A percentile compares a stretch with the other conserved stretches of the same genome.
These are phyloP conservation scores for Xestia rhomboidea DNA, from an alignment of 2,888 invertebrate genomes.

Conservation along the genomic window DNA sequence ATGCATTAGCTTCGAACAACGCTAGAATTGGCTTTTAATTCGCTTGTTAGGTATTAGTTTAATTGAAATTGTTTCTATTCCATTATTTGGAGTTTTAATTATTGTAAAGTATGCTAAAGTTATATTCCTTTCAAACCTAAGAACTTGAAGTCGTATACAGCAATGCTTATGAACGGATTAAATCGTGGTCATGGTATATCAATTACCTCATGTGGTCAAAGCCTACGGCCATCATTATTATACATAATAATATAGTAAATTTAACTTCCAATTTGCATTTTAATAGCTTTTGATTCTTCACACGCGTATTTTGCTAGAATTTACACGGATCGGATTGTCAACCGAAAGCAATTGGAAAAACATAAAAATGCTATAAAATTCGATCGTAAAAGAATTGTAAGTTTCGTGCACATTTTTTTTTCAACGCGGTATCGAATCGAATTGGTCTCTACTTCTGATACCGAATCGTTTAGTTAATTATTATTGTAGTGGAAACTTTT, in stretches of 20 bases:
- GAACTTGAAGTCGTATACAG: constrained; percentile 36
- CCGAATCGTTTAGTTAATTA: constrained; percentile 73
- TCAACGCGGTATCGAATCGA: constrained; percentile 71
- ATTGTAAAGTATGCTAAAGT: constrained; percentile 21
- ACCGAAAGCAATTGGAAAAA: constrained; percentile 85
- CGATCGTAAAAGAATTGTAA: constrained; percentile 88
- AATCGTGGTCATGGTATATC: constrained; percentile 55
- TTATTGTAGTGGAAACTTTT: constrained; percentile 71
- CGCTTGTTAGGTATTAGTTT: constrained; percentile 15
- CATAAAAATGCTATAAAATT: constrained; percentile 88
- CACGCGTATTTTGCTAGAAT: constrained; percentile 87
- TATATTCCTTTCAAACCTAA: constrained; percentile 34
- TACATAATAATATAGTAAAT: constrained; percentile 72
- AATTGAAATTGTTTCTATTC: constrained; percentile 4
- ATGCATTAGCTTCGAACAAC: constrained; percentile 10
- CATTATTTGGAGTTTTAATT: constrained; percentile 23
- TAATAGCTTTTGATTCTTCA: constrained; percentile 81
- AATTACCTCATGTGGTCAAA: constrained; percentile 60
- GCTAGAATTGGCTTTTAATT: constrained; percentile 11
- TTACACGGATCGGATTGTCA: constrained; percentile 87
- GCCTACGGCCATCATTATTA: constrained; percentile 58
- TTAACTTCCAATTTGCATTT: constrained; percentile 84
- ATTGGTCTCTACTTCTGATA: constrained; percentile 69
- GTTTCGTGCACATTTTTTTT: constrained; percentile 79
- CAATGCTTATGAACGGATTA: constrained; percentile 47